phyloP scores from a whole-genome alignment of 2,113 vertebrate species.

The Octodon degus region DNA sequence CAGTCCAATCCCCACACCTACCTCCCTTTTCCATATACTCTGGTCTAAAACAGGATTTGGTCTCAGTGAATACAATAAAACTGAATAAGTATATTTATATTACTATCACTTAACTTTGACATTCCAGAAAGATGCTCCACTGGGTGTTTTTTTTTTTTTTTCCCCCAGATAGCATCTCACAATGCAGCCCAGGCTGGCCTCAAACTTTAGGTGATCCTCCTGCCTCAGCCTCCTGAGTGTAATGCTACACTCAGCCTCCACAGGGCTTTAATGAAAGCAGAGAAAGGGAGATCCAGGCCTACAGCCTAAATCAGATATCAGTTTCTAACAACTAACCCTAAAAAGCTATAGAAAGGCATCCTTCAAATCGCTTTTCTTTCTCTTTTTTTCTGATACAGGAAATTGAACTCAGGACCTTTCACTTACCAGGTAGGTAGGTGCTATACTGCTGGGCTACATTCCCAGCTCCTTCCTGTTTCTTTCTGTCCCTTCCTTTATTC shows the following conservation, averaged over 20 bases:
- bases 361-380: neutral
- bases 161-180: neutral
- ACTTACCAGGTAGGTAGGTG: no score
- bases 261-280: neutral
- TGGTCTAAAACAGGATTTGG: neutral
- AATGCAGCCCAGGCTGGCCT: neutral
- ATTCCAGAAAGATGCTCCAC: neutral
- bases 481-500: neutral
- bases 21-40: neutral
- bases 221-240: neutral
- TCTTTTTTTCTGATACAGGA: neutral
- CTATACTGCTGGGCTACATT: no score
- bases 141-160: neutral
- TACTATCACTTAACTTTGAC: neutral
- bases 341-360: neutral
- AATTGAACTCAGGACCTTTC: no score
- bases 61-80: neutral
- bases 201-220: neutral
- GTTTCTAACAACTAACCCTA: slow-evolving; percentile 24
- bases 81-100: neutral
- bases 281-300: neutral
- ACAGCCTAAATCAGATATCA: neutral
- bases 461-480: neutral
- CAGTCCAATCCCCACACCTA: neutral
- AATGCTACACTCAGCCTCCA: neutral